phyloP scores from a whole-genome alignment of 2,888 invertebrate species.

The Agriopis marginaria region DNA sequence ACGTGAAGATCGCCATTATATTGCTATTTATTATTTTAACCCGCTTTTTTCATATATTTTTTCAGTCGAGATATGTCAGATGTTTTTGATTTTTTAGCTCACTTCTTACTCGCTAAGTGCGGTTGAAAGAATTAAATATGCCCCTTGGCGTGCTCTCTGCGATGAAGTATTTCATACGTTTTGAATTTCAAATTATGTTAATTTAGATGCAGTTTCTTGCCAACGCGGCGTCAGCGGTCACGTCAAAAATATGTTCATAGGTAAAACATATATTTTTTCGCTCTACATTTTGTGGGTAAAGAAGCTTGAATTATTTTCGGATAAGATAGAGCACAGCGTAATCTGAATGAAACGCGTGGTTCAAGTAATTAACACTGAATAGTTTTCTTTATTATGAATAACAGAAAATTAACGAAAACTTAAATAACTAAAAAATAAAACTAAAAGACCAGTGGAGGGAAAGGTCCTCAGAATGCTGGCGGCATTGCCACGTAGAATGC shows the following conservation, averaged over 20 bases:
- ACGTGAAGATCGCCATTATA: slow-evolving; percentile 84
- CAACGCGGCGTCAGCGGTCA: slow-evolving; percentile 46
- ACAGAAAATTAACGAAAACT: too few species aligned
- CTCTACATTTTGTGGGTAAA: slow-evolving; percentile 4
- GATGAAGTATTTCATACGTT: slow-evolving; percentile 73
- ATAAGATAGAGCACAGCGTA: neutral
- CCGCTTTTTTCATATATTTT: slow-evolving; percentile 76
- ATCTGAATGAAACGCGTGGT: neutral
- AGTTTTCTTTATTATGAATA: neutral
- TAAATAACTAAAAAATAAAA: too few species aligned
- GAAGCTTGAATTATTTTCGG: neutral
- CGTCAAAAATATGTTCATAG: slow-evolving; percentile 52
- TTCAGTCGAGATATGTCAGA: slow-evolving; percentile 72
- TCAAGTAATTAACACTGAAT: neutral
- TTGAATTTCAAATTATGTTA: slow-evolving; percentile 78
- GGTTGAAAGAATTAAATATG: slow-evolving; percentile 75
- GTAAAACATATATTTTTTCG: slow-evolving; percentile 13
- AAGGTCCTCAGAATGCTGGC: too few species aligned
- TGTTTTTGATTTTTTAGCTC: slow-evolving; percentile 67
- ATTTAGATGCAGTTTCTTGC: slow-evolving; percentile 64
- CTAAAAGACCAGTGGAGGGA: too few species aligned
- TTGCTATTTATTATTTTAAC: slow-evolving; percentile 83
- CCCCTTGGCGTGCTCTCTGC: slow-evolving; percentile 68
- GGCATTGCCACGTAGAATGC: too few species aligned
- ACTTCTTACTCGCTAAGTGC: slow-evolving; percentile 60